Evolutionary conservation across 2,888 invertebrate species (phyloP).

Genomic region (Parnassius apollo): DNA sequence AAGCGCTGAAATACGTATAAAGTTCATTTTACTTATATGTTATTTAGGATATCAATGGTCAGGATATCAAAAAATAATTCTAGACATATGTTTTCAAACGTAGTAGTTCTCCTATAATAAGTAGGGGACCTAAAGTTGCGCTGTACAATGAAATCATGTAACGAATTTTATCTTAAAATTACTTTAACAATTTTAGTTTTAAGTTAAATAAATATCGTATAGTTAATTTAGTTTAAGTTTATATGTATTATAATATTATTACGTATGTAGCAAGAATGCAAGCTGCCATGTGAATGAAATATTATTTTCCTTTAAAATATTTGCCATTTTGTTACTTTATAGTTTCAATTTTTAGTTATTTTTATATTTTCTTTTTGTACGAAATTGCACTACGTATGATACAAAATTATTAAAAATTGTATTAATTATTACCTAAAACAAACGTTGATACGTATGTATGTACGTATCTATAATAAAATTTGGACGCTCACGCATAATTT

Average conservation of each 20-base stretch:
- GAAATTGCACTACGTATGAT: slow-evolving; percentile 24
- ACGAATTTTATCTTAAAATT: slow-evolving; percentile 49
- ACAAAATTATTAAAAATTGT: slow-evolving; percentile 18
- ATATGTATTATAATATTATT: slow-evolving; percentile 34
- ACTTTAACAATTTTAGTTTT: slow-evolving; percentile 46
- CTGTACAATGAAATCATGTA: slow-evolving; percentile 54
- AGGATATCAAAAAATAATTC: background rate
- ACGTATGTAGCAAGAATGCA: slow-evolving; percentile 19
- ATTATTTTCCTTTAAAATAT: slow-evolving; percentile 35
- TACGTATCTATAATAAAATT: slow-evolving; percentile 33
- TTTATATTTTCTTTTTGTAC: slow-evolving; percentile 35
- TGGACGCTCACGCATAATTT: slow-evolving; percentile 66
- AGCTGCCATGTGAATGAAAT: slow-evolving; percentile 35
- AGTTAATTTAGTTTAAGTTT: slow-evolving; percentile 38
- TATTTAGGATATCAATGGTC: background rate
- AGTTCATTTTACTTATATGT: background rate
- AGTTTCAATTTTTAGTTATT: slow-evolving; percentile 42
- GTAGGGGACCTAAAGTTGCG: slow-evolving; percentile 19
- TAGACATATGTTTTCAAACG: background rate
- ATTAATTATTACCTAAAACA: slow-evolving; percentile 1
- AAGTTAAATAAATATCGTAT: slow-evolving; percentile 42
- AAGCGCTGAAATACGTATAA: background rate
- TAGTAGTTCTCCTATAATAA: background rate
- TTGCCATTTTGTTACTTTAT: slow-evolving; percentile 38
- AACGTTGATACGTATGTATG: slow-evolving; percentile 7